Conservation (phyloP, 2,888 invertebrate species). For the Drosophila mimica region DNA sequence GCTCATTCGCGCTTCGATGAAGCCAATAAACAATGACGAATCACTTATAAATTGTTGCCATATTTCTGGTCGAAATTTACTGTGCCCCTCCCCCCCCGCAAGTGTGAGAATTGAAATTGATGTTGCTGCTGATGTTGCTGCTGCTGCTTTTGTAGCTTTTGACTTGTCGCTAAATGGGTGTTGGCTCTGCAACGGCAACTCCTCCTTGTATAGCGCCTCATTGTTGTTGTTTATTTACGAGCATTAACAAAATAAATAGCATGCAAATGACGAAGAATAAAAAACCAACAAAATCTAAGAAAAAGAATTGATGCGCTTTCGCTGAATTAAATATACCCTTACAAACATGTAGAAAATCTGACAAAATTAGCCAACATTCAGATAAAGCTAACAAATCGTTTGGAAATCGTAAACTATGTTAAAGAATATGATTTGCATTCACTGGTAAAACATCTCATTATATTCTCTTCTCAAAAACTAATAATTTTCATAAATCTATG, state of each 20-base stretch:
- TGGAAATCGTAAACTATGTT: not conserved
- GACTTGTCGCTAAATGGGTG: conserved; percentile 57
- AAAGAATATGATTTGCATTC: not conserved
- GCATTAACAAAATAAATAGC: conserved; percentile 80
- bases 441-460: not conserved
- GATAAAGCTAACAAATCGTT: too few relatives aligned
- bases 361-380: not conserved
- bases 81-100: conserved; percentile 14
- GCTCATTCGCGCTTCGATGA: conserved; percentile 70
- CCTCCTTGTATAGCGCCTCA: not conserved
- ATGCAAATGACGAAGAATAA: conserved; percentile 69
- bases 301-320: too few relatives aligned
- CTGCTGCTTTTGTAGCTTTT: conserved; percentile 50
- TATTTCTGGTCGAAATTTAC: conserved; percentile 65
- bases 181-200: conserved; percentile 26
- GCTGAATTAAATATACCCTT: conserved; percentile 10
- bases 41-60: conserved; percentile 82
- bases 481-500: not conserved
- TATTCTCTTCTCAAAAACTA: not conserved
- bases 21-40: conserved; percentile 83
- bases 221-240: conserved; percentile 72
- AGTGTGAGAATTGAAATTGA: conserved; percentile 81
- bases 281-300: conserved; percentile 23
- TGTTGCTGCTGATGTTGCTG: conserved; percentile 66
- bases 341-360: not conserved